Evolutionary conservation across 2,888 invertebrate species (phyloP), one percentile per base, ranked within the genome.

Genomic region (Pyrrhosoma nymphula): DNA sequence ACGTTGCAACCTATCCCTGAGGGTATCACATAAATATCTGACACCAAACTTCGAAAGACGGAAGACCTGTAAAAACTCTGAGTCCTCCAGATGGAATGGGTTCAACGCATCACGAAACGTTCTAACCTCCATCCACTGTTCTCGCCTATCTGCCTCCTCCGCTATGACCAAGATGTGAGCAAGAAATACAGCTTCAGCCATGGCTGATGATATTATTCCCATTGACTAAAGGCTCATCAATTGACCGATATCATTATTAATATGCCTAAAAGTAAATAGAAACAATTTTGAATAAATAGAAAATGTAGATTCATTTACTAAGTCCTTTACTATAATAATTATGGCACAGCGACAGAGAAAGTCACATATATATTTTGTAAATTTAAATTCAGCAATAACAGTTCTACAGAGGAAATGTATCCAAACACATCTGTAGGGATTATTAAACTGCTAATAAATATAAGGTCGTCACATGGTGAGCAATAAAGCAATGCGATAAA

Each of bases 121-220:
- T 82, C 35, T 82, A n/a, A 30, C 26, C 35, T 82, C 82, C 82
- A 82, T 30, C 12, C 30, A 30, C 23, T 18, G 14, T 35, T 35
- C 16, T 82, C 82, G 82, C 82, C 82, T 82, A 35, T 82, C 82
- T 35, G 82, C 82, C n/a, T 82, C 82, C n/a, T 82, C 82, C 14
- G 82, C 82, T 35, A 82, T 82, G 82, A 82, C 82, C 35, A 82
- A 82, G 12, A 82, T 30, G 82, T 82, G 82, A 26, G 82, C 82
- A 35, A 26, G 26, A 82, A 82, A 82, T 14, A 16, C 16, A 35
- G 26, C 35, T 35, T 82, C 82, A 12, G 82, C 82, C 82, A 82
- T 82, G 14, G 82, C 35, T 12, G 30, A 16, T 26, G n/a, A 30
- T 82, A 26, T 4, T 23, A 26, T 10, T 82, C 14, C 82, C 35